Base-by-base conservation (phyloP, 2,888 invertebrate species). In the Oligia latruncula region DNA sequence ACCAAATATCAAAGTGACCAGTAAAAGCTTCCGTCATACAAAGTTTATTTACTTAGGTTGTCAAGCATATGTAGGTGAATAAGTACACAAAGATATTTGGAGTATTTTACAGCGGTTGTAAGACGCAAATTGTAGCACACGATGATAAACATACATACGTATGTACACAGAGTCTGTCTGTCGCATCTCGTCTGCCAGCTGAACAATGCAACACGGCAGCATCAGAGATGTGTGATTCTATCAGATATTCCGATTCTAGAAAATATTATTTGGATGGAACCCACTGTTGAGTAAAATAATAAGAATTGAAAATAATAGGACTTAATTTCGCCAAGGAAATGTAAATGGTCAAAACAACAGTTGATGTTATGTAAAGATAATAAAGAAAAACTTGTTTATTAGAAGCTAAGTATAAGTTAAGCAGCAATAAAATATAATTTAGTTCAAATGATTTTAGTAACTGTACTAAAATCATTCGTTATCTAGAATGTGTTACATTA, bases 161-260 rank as follows among this genome's bases (percentile, higher is more conserved):
- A 78, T 78, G 60, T 85, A 81, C 71, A 82, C 68, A 75, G 23
- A 64, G 62, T 66, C 73, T 76, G 84, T 74, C 79, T 82, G 89
- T 85, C 85, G 78, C 85, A 81, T 81, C 77, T 82, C 80, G 85
- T 87, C 74, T 78, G 77, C 70, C 72, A 80, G 74, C 79, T 78
- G 71, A 84, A 86, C 82, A 88, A 85, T 71, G 66, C 71, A 66
- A 77, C 68, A 67, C 75, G 68, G 71, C 70, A 67, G 71, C 68
- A 77, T 73, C 77, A 64, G 23, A 52, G 49, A 72, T 58, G 65
- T 78, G 35, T 55, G 62, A 84, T 78, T 71, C 78, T 65, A 76
- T 86, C 78, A 62, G 71, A 78, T 65, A 77, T 60, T 46, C 62
- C 15, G 60, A 74, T 60, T 73, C 40, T 64, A 64, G 68, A 76